Conservation (phyloP, 1,140 invertebrate genomes). For the honey bee (Apis mellifera) region DNA sequence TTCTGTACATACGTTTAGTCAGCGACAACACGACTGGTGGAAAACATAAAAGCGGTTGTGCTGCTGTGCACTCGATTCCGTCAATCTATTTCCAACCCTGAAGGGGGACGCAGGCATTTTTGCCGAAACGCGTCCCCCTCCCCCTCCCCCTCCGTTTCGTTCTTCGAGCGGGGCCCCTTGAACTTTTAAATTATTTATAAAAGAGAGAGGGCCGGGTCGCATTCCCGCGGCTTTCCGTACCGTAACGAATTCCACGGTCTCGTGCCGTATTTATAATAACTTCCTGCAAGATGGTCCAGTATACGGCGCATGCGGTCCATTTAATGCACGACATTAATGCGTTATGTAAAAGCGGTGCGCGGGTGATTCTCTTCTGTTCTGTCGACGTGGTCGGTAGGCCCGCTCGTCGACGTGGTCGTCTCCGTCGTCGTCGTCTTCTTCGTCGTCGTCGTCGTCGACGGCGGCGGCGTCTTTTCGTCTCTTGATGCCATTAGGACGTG, state of each 20-base stretch:
- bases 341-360: conserved; percentile 61
- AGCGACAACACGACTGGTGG: neutral
- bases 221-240: conserved; percentile 50
- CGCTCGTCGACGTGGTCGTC: neutral
- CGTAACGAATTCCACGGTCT: conserved; percentile 41
- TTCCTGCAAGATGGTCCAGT: conserved; percentile 54
- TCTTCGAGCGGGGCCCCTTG: neutral
- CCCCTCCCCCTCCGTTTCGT: neutral
- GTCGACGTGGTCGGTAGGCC: conserved; percentile 32
- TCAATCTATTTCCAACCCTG: conserved; percentile 32
- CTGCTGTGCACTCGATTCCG: neutral
- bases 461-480: conserved; percentile 63
- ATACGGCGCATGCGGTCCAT: conserved; percentile 29
- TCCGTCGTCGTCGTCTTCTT: conserved; percentile 2
- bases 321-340: conserved; percentile 63
- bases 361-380: conserved; percentile 43
- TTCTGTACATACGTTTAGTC: neutral
- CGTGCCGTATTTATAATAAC: conserved; percentile 56
- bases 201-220: conserved; percentile 1
- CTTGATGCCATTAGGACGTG: conserved; percentile 54
- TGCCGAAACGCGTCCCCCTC: conserved; percentile 28
- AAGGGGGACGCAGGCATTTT: conserved; percentile 17
- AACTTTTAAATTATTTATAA: conserved; percentile 52
- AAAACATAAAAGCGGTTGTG: conserved; percentile 15
- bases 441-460: conserved; percentile 17